Evolutionary conservation across 2,113 vertebrate species (phyloP), one percentile per base, ranked within the genome.

Genomic region (Accipiter virgatus): DNA sequence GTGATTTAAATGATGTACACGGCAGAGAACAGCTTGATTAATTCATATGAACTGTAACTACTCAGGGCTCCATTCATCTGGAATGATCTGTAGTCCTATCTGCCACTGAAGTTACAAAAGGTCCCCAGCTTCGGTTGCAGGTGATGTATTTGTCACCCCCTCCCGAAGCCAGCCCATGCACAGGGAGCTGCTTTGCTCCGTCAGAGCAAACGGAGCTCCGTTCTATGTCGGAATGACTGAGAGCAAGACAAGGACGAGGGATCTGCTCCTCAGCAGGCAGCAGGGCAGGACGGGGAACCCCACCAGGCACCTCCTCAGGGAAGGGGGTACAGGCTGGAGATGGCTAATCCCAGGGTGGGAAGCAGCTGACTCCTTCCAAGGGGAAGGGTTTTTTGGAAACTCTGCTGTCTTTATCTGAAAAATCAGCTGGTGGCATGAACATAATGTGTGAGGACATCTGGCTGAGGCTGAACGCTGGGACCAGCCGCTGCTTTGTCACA

Each of bases 1-100:
- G 94, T 75, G 94, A 94, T 92, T 97, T 94, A 93, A 97, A 89
- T 95, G 55, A 91, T 79, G 78, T 72, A 84, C 86, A n/a, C 22
- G 34, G 47, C 36, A 92, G 93, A 73, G 74, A 96, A 53, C 91
- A 95, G 91, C 96, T 92, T 93, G 96, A 97, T 97, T 97, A 96
- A 95, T 94, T 95, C 92, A 6, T 71, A 27, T 5, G 56, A 78
- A 86, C 81, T 74, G 90, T 61, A 93, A 91, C 91, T 91, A 67
- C 92, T 94, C 65, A 72, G 72, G 81, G 74, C 78, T 95, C 86
- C 95, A 59, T 95, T 96, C 93, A 92, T 94, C 96, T 79, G 74
- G 87, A 91, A 75, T 77, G 96, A 95, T 96, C 94, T 91, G 61
- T 59, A 75, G 74, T 65, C 91, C 83, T 94, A 12, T 59, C 88